phyloP scores from a whole-genome alignment of 2,113 vertebrate genomes.

The Tylochromis polylepis region DNA sequence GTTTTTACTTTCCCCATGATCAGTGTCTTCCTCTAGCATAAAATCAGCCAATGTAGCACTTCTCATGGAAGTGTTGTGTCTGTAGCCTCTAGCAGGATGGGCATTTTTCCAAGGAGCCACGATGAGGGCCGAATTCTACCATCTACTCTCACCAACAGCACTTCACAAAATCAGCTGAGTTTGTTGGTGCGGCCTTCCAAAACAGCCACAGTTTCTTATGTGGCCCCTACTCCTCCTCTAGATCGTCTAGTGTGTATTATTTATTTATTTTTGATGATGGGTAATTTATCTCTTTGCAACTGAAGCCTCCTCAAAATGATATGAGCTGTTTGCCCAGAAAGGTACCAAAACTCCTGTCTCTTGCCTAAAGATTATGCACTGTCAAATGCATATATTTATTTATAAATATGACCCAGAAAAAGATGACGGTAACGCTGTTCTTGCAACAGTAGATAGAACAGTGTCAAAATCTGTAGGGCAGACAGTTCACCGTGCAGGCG shows the following conservation, averaged over 20 bases:
- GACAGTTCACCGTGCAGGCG: neutral
- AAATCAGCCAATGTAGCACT: neutral
- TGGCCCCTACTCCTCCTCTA: no score
- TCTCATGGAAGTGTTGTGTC: fast-evolving
- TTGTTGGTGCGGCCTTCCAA: no score
- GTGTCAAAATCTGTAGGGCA: neutral
- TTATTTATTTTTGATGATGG: neutral
- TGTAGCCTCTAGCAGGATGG: neutral
- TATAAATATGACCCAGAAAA: neutral
- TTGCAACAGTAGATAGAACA: neutral
- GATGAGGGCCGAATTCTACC: neutral
- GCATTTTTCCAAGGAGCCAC: neutral
- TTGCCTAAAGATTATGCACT: neutral
- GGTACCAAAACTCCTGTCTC: neutral
- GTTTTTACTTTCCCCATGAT: neutral
- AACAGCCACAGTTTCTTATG: no score
- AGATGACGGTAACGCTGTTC: neutral
- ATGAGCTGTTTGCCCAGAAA: neutral
- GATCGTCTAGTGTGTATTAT: neutral
- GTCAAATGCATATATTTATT: neutral
- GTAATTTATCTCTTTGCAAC: neutral
- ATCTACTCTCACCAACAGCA: neutral
- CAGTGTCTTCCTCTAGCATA: neutral
- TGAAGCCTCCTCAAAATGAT: neutral
- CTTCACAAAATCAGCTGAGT: neutral